Percentiles rank a stretch among this genome's conserved stretches.
Evolutionary conservation across 2,797 vertebrate species (phyloP).

Genomic region (Melanotaenia boesemani): DNA sequence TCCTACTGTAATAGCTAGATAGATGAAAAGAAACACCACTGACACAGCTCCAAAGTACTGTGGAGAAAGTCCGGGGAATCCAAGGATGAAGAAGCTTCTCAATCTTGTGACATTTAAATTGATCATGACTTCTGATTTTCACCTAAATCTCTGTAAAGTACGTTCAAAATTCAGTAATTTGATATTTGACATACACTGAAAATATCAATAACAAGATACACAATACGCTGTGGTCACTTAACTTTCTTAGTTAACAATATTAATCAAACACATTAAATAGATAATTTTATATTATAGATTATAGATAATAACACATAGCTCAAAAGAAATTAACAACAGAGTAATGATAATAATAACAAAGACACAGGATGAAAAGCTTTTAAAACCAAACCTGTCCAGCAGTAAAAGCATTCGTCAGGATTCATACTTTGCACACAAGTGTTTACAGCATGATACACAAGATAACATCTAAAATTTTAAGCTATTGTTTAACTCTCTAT

Average conservation of each 20-base stretch:
- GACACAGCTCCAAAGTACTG: slow-evolving; percentile 59
- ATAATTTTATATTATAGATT: neutral
- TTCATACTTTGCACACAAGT: neutral
- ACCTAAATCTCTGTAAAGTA: neutral
- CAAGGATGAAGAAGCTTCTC: slow-evolving; percentile 74
- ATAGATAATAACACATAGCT: neutral
- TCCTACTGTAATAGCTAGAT: slow-evolving; percentile 64
- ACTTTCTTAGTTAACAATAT: no score
- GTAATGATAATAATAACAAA: neutral
- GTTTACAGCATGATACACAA: neutral
- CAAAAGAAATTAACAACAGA: neutral
- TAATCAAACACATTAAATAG: neutral
- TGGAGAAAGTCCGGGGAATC: slow-evolving; percentile 76
- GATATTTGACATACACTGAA: neutral
- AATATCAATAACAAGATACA: neutral
- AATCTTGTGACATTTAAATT: slow-evolving; percentile 50
- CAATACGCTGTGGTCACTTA: no score
- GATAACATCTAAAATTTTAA: neutral
- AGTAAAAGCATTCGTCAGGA: neutral
- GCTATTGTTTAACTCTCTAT: neutral
- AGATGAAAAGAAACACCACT: slow-evolving; percentile 68
- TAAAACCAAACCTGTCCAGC: no score
- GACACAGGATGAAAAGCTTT: neutral
- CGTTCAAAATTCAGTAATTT: neutral
- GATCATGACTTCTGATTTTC: slow-evolving; percentile 25